A percentile compares a stretch with the other conserved stretches of the same genome.
Conservation (phyloP, 2,888 invertebrate species). For the Tetropium fuscum region DNA sequence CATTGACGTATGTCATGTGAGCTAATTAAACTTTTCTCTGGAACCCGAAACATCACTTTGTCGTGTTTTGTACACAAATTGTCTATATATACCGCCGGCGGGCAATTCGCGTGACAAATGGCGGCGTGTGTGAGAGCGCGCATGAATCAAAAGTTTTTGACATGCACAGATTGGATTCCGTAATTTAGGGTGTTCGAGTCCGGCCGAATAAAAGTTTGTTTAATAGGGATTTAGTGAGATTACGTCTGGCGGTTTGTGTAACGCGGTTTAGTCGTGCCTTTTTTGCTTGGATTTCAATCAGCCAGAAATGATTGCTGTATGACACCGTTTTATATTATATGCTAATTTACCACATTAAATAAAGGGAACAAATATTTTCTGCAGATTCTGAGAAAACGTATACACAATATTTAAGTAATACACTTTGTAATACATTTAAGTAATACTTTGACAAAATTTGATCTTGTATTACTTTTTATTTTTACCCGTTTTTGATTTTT, state of each 20-base stretch:
- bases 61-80: slow-evolving; percentile 7
- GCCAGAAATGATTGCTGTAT: no score
- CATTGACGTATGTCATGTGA: slow-evolving; percentile 14
- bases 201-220: slow-evolving; percentile 3
- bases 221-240: neutral
- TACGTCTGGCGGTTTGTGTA: slow-evolving; percentile 6
- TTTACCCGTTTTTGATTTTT: no score
- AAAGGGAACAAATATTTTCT: no score
- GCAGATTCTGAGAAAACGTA: no score
- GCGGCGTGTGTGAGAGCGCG: neutral
- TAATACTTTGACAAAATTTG: no score
- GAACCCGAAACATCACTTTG: slow-evolving; percentile 11
- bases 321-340: no score
- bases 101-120: slow-evolving; percentile 17
- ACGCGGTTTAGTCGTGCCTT: no score
- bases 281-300: no score
- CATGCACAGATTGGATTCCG: slow-evolving; percentile 9
- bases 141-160: slow-evolving; percentile 19
- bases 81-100: neutral
- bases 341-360: no score
- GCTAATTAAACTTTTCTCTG: slow-evolving; percentile 15
- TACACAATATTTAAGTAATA: no score
- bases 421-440: no score
- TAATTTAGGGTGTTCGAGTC: slow-evolving; percentile 7
- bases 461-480: no score